Evolutionary conservation across 1,140 invertebrate genomes (phyloP).

Genomic region (Ladona fulva): DNA sequence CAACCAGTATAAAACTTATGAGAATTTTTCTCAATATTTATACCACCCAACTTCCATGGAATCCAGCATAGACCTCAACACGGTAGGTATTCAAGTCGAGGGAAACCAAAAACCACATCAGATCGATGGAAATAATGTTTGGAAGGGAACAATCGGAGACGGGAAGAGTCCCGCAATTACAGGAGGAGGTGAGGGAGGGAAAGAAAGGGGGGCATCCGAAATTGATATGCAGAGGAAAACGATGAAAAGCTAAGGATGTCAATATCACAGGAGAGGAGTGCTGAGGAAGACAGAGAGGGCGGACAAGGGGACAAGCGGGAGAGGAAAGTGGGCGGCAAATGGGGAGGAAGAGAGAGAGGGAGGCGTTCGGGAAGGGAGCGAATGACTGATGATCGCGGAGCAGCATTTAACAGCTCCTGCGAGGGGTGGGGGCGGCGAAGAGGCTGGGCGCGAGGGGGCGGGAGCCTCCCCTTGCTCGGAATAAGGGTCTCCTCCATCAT

Average conservation of each 20-base stretch:
- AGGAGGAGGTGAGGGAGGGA: neutral
- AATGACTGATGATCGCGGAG: slow-evolving; percentile 2
- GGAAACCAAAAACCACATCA: no score
- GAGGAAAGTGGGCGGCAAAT: neutral
- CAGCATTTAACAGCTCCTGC: neutral
- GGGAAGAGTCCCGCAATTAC: no score
- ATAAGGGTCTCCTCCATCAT: neutral
- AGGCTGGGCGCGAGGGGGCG: neutral
- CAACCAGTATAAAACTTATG: no score
- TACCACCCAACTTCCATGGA: no score
- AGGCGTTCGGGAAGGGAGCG: neutral
- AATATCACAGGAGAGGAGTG: neutral
- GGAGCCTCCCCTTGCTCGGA: neutral
- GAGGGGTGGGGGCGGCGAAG: neutral
- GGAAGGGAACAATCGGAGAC: no score
- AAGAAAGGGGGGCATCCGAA: neutral
- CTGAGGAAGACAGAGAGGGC: neutral
- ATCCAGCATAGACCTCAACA: no score
- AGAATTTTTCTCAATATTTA: no score
- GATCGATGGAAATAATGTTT: no score
- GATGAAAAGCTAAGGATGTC: neutral
- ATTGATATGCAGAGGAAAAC: slow-evolving; percentile 4
- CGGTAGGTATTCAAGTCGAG: no score
- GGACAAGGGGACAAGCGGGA: neutral
- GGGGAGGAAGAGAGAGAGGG: neutral